These are phyloP conservation scores for Riparia riparia DNA, from an alignment of 2,113 vertebrate species.

Conservation along the genomic window DNA sequence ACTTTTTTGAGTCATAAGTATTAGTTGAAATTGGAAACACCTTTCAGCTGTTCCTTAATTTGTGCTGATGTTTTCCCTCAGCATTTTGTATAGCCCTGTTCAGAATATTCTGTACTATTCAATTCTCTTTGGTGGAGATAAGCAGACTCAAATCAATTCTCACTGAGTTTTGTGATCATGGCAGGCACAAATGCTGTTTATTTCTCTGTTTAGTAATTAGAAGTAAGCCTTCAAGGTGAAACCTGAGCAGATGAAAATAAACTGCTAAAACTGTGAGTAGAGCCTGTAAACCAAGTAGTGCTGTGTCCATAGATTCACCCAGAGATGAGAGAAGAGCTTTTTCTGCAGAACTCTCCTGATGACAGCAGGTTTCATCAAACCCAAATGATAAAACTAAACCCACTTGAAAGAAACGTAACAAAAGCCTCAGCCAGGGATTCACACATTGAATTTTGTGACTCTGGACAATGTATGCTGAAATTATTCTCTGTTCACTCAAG, in stretches of 20 bases:
- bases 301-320: not conserved
- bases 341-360: not conserved
- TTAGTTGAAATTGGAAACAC: not conserved
- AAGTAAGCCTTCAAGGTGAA: not conserved
- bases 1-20: not conserved
- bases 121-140: not conserved
- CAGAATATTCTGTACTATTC: not conserved
- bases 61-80: not conserved
- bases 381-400: not conserved
- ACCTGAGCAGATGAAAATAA: not conserved
- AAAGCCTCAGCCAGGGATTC: not conserved
- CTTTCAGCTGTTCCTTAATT: not conserved
- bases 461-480: not conserved
- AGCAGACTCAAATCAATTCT: conserved; percentile 8
- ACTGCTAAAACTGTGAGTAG: not conserved
- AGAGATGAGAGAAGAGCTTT: not conserved
- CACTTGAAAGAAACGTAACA: not conserved
- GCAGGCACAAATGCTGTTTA: not conserved
- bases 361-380: not conserved
- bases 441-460: not conserved
- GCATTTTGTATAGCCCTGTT: not conserved
- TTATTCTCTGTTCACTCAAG: not conserved
- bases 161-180: not conserved
- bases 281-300: not conserved
- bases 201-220: not conserved